Percentiles rank a stretch among this genome's conserved stretches.
Evolutionary conservation across 2,888 invertebrate genomes (phyloP).

Genomic region (Resseliella maxima): DNA sequence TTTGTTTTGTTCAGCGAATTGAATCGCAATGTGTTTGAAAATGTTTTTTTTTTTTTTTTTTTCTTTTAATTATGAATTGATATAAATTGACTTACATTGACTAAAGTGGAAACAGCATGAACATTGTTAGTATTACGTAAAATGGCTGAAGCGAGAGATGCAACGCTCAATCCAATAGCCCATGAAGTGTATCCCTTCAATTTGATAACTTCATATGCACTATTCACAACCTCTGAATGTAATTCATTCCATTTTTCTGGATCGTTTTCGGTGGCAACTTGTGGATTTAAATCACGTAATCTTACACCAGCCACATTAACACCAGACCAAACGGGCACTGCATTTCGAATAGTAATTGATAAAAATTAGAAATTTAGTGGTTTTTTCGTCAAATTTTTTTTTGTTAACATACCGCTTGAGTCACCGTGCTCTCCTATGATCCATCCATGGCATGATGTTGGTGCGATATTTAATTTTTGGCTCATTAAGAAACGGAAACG

Average conservation of each 20-base stretch:
- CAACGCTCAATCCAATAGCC: constrained; percentile 87
- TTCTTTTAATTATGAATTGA: too few relatives aligned
- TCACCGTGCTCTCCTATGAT: constrained; percentile 96
- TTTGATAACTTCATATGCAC: constrained; percentile 88
- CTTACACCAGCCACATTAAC: constrained; percentile 92
- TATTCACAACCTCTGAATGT: constrained; percentile 84
- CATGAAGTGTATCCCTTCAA: constrained; percentile 92
- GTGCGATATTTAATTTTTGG: constrained; percentile 82
- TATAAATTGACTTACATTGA: constrained; percentile 75
- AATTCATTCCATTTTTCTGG: constrained; percentile 82
- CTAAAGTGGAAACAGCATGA: constrained; percentile 82
- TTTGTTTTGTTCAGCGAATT: background rate
- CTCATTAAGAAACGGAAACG: constrained; percentile 90
- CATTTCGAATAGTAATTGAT: constrained; percentile 60
- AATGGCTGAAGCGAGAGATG: constrained; percentile 77
- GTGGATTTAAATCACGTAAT: constrained; percentile 80
- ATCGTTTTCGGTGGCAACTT: constrained; percentile 78
- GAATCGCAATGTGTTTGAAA: too few relatives aligned
- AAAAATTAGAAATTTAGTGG: background rate
- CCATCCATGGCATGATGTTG: constrained; percentile 90
- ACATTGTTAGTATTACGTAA: constrained; percentile 79
- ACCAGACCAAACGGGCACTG: constrained; percentile 93
- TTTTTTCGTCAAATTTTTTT: too few relatives aligned
- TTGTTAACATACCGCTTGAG: constrained; percentile 82
- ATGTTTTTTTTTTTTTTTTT: too few relatives aligned